Base-by-base conservation (phyloP, 2,888 invertebrate genomes). In the Tipula confusa region DNA sequence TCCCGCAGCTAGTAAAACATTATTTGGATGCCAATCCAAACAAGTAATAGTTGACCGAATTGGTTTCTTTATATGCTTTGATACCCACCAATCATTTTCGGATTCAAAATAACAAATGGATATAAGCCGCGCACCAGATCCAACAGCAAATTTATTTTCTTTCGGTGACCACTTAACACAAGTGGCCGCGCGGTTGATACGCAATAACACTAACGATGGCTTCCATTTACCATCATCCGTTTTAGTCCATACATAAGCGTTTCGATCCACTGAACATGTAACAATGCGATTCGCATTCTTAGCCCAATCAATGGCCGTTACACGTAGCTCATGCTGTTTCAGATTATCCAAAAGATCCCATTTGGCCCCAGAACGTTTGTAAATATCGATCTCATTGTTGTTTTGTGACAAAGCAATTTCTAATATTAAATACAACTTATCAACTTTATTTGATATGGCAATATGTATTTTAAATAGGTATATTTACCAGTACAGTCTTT, bases 1-100 rank as follows among this genome's bases (percentile, higher is more conserved):
- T 7, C 99, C 99, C 86, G 97, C 96, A 81, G 97, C 98, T 33
- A 99, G 89, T 1, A 99, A 91, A 64, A 96, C 94, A 89, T 99
- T 99, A 89, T 99, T 98, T 1, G 99, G 99, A 91, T 99, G 99
- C 99, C 99, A 99, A 90, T 99, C 99, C 85, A 99, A 91, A 82
- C 97, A 94, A 11, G 98, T 98, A 0, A 99, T 96, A 38, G 99
- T 99, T 0, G 99, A 99, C 29, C 97, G 92, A 86, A 99, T 96
- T 0, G 98, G 98, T 89, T 98, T 99, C 91, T 99, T 99, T 87
- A 99, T 99, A 89, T 99, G 99, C 89, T 99, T 99, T 3, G 98
- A 97, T 5, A 97, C 97, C 99, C 99, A 99, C 99, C 99, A 99
- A 89, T 99, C 97, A 89, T 99, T 98, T 88, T 97, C 98, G 84